phyloP scores from a whole-genome alignment of 2,888 invertebrate genomes.

The Syrphus vitripennis region DNA sequence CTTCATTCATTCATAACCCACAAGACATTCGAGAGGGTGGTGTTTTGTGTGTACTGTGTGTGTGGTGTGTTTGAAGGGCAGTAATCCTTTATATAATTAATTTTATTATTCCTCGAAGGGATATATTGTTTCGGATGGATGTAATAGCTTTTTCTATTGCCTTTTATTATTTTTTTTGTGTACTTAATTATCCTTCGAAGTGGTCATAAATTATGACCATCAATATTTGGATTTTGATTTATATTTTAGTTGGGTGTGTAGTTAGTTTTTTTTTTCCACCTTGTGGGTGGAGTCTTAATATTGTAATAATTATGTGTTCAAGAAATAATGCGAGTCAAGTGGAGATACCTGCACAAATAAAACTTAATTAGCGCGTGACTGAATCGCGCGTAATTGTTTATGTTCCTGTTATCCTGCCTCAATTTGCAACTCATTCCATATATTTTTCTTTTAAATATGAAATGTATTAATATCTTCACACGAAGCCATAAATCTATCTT shows the following conservation, averaged over 20 bases:
- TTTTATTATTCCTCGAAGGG: slow-evolving; percentile 56
- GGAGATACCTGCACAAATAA: no score
- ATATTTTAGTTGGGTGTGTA: slow-evolving; percentile 15
- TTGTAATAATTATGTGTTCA: neutral
- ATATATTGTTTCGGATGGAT: slow-evolving; percentile 47
- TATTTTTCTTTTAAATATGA: no score
- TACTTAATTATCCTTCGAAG: slow-evolving; percentile 39
- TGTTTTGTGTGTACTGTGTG: neutral
- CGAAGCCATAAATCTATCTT: no score
- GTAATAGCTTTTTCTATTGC: slow-evolving; percentile 39
- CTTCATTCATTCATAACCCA: neutral
- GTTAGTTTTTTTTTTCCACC: neutral
- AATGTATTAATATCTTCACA: no score
- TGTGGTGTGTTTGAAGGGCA: slow-evolving; percentile 13
- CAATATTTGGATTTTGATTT: slow-evolving; percentile 60
- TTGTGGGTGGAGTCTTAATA: neutral
- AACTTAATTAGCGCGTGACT: no score
- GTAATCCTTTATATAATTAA: slow-evolving; percentile 63
- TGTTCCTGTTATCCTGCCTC: no score
- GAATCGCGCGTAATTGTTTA: no score
- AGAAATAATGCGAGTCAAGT: neutral
- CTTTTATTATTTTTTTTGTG: slow-evolving; percentile 38
- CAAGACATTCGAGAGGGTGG: neutral
- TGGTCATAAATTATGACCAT: slow-evolving; percentile 57
- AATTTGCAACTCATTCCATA: no score